Conservation (phyloP, 1,140 invertebrate species). For the Dufourea novaeangliae region DNA sequence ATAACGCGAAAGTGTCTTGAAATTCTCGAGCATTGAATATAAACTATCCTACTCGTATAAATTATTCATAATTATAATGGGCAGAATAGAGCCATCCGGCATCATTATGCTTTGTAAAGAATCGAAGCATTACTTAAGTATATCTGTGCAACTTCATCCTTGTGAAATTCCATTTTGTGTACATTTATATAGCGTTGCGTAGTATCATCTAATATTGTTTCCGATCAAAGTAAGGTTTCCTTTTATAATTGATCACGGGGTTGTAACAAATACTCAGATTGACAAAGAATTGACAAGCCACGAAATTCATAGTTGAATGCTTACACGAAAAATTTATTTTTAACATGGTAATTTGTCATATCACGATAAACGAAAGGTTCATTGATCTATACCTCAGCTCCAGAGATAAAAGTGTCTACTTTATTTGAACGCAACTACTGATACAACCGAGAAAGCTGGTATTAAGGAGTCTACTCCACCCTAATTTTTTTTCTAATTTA, state of each 20-base stretch:
- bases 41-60: slow-evolving; percentile 39
- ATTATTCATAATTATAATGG: slow-evolving; percentile 49
- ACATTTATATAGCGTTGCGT: slow-evolving; percentile 21
- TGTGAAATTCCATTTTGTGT: slow-evolving; percentile 32
- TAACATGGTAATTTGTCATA: background rate
- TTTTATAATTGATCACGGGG: background rate
- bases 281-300: background rate
- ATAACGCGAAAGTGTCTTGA: slow-evolving; percentile 49
- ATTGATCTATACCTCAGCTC: slow-evolving; percentile 52
- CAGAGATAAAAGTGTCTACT: slow-evolving; percentile 57
- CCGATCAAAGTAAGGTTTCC: background rate
- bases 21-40: slow-evolving; percentile 45
- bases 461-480: slow-evolving; percentile 1
- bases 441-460: slow-evolving; percentile 51
- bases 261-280: slow-evolving; percentile 23
- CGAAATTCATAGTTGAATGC: background rate
- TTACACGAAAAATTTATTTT: slow-evolving; percentile 21
- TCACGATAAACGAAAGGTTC: slow-evolving; percentile 8
- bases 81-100: slow-evolving; percentile 40
- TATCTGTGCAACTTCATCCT: slow-evolving; percentile 36
- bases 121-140: slow-evolving; percentile 5
- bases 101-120: slow-evolving; percentile 42
- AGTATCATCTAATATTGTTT: slow-evolving; percentile 14
- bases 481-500: background rate
- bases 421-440: slow-evolving; percentile 16